These are phyloP conservation scores for Agriopis aurantiaria DNA, from an alignment of 2,888 invertebrate genomes.

Conservation along the genomic window DNA sequence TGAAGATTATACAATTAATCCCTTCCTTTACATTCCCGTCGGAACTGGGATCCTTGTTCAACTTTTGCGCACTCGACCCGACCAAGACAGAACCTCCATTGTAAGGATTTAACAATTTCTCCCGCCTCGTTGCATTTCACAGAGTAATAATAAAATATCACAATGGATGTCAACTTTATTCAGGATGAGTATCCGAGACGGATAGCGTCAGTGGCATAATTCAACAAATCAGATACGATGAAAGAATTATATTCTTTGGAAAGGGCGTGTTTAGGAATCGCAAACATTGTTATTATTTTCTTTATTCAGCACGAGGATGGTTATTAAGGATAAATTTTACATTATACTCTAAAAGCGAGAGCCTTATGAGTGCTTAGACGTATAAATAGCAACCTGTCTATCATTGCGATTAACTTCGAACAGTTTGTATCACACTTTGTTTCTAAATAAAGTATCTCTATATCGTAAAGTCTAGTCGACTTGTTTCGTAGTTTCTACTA, in stretches of 20 bases:
- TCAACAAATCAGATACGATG: conserved; percentile 75
- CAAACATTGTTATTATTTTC: conserved; percentile 57
- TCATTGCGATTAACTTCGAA: conserved; percentile 10
- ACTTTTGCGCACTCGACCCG: conserved; percentile 81
- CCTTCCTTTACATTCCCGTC: conserved; percentile 70
- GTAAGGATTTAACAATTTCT: conserved; percentile 83
- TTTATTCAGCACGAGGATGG: conserved; percentile 51
- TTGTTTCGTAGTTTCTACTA: background rate
- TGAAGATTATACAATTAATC: conserved; percentile 74
- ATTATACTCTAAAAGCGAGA: conserved; percentile 32
- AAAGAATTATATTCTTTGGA: conserved; percentile 69
- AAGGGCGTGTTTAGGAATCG: conserved; percentile 61
- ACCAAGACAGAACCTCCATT: conserved; percentile 80
- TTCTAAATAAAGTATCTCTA: background rate
- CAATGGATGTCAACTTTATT: conserved; percentile 85
- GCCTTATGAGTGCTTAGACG: conserved; percentile 10
- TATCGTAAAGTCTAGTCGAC: background rate
- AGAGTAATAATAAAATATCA: conserved; percentile 83
- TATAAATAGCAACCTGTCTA: conserved; percentile 14
- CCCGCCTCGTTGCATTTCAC: conserved; percentile 81
- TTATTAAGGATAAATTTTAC: conserved; percentile 47
- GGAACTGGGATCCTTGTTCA: conserved; percentile 74
- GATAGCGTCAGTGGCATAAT: conserved; percentile 79
- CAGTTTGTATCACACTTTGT: background rate
- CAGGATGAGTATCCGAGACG: conserved; percentile 80